Percentiles rank a stretch among this genome's conserved stretches.
Evolutionary conservation across 2,888 invertebrate genomes (phyloP).

Genomic region (Mythimna albipuncta): DNA sequence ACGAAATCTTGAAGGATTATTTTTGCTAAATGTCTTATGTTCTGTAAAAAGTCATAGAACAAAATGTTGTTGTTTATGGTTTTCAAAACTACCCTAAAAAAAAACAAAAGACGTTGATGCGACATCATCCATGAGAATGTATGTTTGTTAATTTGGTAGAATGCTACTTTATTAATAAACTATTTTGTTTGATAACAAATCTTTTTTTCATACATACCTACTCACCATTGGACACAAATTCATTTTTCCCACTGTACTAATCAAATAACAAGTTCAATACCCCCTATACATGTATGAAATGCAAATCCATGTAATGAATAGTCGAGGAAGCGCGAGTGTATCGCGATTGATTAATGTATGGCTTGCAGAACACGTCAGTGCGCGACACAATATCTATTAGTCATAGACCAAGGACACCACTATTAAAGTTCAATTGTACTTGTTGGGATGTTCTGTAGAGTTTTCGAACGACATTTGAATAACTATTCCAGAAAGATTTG

Average conservation of each 20-base stretch:
- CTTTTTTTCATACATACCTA: no score
- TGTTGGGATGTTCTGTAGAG: neutral
- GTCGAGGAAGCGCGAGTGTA: slow-evolving; percentile 32
- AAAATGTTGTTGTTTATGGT: no score
- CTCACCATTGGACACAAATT: neutral
- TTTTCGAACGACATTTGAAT: neutral
- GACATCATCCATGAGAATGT: no score
- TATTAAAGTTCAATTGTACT: slow-evolving; percentile 34
- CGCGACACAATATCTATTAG: slow-evolving; percentile 52
- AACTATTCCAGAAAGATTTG: neutral
- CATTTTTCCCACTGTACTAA: neutral
- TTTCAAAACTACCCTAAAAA: no score
- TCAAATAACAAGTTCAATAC: slow-evolving; percentile 6
- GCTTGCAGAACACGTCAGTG: slow-evolving; percentile 33
- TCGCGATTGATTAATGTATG: slow-evolving; percentile 56
- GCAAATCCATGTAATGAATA: slow-evolving; percentile 42
- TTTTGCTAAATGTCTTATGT: no score
- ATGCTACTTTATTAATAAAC: no score
- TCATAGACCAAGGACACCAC: slow-evolving; percentile 57
- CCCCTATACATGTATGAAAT: slow-evolving; percentile 15
- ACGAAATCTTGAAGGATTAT: no score
- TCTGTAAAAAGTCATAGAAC: no score
- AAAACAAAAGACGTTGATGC: no score
- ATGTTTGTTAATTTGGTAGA: no score
- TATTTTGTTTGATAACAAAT: no score